Base-by-base conservation (phyloP, 2,888 invertebrate genomes). In the Dicranocentrus wangi region DNA sequence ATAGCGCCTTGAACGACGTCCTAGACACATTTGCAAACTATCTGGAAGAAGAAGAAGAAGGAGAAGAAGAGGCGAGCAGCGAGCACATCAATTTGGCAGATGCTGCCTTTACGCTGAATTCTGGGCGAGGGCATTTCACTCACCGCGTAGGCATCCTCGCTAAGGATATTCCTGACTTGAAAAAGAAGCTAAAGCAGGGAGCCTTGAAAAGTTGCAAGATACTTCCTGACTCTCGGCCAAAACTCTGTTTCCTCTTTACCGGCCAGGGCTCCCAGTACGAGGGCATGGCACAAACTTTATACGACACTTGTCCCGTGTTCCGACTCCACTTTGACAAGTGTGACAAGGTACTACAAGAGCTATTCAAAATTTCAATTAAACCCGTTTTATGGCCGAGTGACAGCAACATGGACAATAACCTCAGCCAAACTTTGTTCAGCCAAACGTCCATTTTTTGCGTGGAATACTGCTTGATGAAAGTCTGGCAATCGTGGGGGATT, bases 201-300 rank as follows among this genome's bases (percentile, higher is more conserved):
- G 55, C 71, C 2, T 47, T 17, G n/a, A 71, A 79, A 27, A 13
- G 17, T 21, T 28, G 71, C 15, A 70, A 78, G 15, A 42, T 65
- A 19, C 21, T 71, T 21, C 61, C 55, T n/a, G 71, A 79, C n/a
- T 19, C n/a, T 0, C 32, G 28, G 8, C 55, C 61, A 8, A 77
- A 81, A 43, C 15, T 83, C 10, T 70, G 70, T 23, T 82, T 83
- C n/a, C 66, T 82, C 10, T 83, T 83, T 58, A 80, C 83, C 2
- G 82, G 82, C 1, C 83, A 82, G 39, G 83, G 83, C 1, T 83
- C 83, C 1, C 82, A 83, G 19, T 82, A 69, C 42, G 27, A 47
- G 0, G 82, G 69, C 17, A 83, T 83, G 83, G 72, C 71, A 1
- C 71, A 63, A 28, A 23, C 32, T 5, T 69, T 82, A 1, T 82